Percentiles rank a stretch among this genome's conserved stretches.
Evolutionary conservation across 2,888 invertebrate species (phyloP).

Genomic region (Leucoptera coffeella): DNA sequence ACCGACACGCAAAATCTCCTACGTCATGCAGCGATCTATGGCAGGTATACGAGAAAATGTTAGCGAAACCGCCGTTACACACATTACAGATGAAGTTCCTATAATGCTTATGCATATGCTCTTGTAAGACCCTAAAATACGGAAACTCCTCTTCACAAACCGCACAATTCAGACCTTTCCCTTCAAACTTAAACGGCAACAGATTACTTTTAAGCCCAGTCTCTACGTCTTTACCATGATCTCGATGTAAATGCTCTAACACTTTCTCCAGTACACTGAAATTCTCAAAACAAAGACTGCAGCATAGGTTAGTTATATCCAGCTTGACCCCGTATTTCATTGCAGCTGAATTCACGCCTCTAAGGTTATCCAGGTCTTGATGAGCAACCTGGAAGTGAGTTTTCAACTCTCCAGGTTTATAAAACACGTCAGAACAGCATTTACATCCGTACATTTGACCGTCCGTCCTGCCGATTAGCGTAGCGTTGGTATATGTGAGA

Average conservation of each 20-base stretch:
- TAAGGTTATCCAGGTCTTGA: no score
- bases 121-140: conserved; percentile 14
- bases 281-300: conserved; percentile 13
- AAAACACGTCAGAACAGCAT: background rate
- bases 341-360: no score
- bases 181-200: conserved; percentile 17
- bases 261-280: conserved; percentile 12
- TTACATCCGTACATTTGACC: background rate
- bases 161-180: conserved; percentile 12
- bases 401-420: background rate
- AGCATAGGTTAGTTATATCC: conserved; percentile 20
- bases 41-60: background rate
- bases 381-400: background rate
- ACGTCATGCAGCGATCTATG: background rate
- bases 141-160: conserved; percentile 14
- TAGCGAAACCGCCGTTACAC: conserved; percentile 11
- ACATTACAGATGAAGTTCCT: conserved; percentile 18
- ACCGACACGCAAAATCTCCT: background rate
- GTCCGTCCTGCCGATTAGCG: background rate
- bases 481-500: conserved; percentile 1
- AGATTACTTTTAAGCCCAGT: conserved; percentile 17
- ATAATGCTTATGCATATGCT: conserved; percentile 21
- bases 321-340: conserved; percentile 12
- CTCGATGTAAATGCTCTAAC: conserved; percentile 13
- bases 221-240: conserved; percentile 13